Conservation (phyloP, 2,113 vertebrate genomes). For the Mungos mungo region DNA sequence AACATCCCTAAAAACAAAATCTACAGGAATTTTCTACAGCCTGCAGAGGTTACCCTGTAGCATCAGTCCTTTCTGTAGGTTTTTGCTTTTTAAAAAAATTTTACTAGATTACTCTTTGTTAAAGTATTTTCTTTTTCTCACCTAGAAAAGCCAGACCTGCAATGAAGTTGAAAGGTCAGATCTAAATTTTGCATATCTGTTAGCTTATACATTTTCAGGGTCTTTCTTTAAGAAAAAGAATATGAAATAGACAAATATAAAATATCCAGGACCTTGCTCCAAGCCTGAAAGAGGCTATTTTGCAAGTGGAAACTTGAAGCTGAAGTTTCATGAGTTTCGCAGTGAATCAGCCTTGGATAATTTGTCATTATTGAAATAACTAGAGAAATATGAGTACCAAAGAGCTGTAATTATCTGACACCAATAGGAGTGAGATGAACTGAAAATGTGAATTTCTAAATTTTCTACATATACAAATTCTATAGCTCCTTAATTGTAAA, state of each 20-base stretch:
- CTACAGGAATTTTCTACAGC: neutral
- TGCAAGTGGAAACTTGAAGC: neutral
- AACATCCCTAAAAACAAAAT: neutral
- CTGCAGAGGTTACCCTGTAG: neutral
- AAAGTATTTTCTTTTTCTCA: neutral
- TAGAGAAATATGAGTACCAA: neutral
- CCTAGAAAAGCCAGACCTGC: neutral
- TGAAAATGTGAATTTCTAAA: neutral
- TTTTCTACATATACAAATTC: neutral
- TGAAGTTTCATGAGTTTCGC: neutral
- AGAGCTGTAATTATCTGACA: neutral
- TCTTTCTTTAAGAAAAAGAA: neutral
- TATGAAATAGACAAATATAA: neutral
- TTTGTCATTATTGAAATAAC: neutral
- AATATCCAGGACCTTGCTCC: neutral
- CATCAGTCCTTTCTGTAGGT: neutral
- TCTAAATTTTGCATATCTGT: neutral
- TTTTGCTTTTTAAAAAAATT: neutral
- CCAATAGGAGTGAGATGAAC: neutral
- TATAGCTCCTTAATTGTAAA: neutral
- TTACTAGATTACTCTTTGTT: neutral
- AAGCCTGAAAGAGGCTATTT: neutral
- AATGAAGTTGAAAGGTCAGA: neutral
- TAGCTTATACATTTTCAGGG: neutral
- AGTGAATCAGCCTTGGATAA: neutral